phyloP scores from a whole-genome alignment of 2,888 invertebrate species.

The Halictus quadricinctus region DNA sequence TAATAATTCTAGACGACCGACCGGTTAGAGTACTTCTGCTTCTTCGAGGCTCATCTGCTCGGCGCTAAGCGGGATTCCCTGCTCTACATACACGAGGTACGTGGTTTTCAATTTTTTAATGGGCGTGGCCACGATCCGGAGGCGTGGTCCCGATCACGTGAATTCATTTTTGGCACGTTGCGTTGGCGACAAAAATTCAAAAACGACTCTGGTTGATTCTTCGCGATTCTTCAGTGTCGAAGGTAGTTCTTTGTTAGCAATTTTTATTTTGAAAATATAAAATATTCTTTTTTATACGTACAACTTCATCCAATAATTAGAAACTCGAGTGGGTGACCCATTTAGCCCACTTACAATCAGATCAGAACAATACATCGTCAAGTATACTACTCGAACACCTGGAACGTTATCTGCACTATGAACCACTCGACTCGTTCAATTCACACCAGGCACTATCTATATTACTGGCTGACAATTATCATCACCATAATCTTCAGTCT shows the following conservation, averaged over 20 bases:
- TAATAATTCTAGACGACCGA: slow-evolving; percentile 54
- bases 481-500: neutral
- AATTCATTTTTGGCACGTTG: neutral
- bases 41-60: slow-evolving; percentile 53
- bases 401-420: neutral
- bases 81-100: slow-evolving; percentile 46
- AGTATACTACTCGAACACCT: slow-evolving; percentile 1
- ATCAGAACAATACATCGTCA: neutral
- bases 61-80: slow-evolving; percentile 52
- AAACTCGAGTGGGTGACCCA: neutral
- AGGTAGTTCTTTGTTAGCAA: neutral
- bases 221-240: neutral
- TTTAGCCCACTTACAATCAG: neutral
- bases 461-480: neutral
- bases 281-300: neutral
- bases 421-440: neutral
- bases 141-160: neutral
- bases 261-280: neutral
- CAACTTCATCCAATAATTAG: neutral
- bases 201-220: neutral
- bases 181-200: neutral
- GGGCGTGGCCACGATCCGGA: neutral
- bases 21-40: slow-evolving; percentile 59
- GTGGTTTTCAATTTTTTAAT: neutral
- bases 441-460: neutral